phyloP scores from a whole-genome alignment of 2,797 vertebrate species.

The Anniella stebbinsi region DNA sequence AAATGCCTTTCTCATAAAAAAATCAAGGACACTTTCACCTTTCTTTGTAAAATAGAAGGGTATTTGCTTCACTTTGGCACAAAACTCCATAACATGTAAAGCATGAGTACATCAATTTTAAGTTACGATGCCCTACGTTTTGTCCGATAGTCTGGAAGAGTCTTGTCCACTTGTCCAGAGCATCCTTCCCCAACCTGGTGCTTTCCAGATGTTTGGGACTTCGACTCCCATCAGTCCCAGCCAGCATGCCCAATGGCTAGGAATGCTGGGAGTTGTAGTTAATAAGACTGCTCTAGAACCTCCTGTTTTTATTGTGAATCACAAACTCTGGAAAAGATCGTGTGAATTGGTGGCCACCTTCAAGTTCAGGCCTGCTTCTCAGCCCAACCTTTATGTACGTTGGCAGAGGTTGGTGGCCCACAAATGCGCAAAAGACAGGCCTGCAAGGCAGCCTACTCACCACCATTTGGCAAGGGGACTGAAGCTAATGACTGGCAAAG shows the following conservation, averaged over 20 bases:
- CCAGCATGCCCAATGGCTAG: no score
- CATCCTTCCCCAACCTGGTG: no score
- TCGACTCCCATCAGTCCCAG: no score
- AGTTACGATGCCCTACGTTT: not conserved
- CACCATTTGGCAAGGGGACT: constrained; percentile 46
- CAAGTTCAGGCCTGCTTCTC: constrained; percentile 48
- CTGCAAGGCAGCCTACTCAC: constrained; percentile 60
- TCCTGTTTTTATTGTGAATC: not conserved
- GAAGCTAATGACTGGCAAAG: constrained; percentile 47
- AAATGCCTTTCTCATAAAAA: not conserved
- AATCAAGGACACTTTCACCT: not conserved
- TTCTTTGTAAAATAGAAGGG: no score
- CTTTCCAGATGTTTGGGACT: no score
- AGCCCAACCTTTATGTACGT: constrained; percentile 29
- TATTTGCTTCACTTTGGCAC: not conserved
- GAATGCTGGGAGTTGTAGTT: no score
- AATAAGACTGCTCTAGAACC: not conserved
- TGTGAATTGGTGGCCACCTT: constrained; percentile 51
- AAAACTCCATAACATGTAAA: not conserved
- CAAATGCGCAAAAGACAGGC: constrained; percentile 66
- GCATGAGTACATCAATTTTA: not conserved
- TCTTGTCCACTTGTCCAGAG: not conserved
- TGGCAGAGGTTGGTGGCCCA: not conserved
- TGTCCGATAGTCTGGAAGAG: not conserved
- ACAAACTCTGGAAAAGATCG: constrained; percentile 14